Evolutionary conservation across 1,140 invertebrate genomes (phyloP), one percentile per base, ranked within the genome.

Genomic region (Thalassaphorura encarpata): DNA sequence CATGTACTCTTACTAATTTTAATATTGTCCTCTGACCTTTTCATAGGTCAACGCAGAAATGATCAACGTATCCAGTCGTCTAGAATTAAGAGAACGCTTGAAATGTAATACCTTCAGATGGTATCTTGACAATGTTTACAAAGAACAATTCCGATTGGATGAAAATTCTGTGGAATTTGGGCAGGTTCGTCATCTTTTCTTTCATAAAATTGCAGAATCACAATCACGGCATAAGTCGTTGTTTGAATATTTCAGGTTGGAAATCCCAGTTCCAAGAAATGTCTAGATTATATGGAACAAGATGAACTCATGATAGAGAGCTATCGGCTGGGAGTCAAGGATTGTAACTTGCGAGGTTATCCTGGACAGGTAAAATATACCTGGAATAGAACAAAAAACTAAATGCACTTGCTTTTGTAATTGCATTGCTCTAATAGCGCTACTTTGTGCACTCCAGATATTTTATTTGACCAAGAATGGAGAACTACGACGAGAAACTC

Each of bases 41-140:
- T 55, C 16, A 77, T 15, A n/a, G n/a, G n/a, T n/a, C n/a, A n/a
- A n/a, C n/a, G n/a, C n/a, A n/a, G n/a, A 87, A 71, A 75, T 83
- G 13, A 93, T 93, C 0, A 84, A 97, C 74, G 68, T 97, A 21
- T 78, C 78, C 0, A 78, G 82, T 54, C 90, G 95, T 70, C 81
- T 79, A 62, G 82, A 78, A 0, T 76, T 97, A 18, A 71, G 92
- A 28, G 69, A 83, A 52, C 80, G 75, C 54, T 74, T 95, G 0
- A 74, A 91, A 0, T 98, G 94, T 71, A 61, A 57, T 50, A 57
- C 50, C 47, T 61, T 61, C 33, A 61, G 26, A 40, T 97, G 94
- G 94, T 98, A 96, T 66, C 96, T 97, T 78, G 82, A 89, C 23
- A 62, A 65, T 40, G 51, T 65, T 28, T 62, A 62, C 43, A 56